phyloP scores from a whole-genome alignment of 2,113 vertebrate genomes.

The Bostrychus sinensis region DNA sequence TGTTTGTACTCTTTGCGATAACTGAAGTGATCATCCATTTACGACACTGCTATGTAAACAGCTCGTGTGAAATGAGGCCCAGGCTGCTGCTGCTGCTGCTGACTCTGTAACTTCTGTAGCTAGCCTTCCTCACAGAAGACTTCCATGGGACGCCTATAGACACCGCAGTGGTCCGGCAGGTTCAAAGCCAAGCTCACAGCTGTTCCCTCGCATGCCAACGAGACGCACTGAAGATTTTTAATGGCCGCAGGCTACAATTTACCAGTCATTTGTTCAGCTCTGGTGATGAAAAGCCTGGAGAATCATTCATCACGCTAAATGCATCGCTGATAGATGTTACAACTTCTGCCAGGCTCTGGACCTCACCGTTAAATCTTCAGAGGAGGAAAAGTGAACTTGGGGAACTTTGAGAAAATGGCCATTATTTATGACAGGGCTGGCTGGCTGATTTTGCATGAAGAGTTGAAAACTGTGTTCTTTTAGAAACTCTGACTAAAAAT shows the following conservation, averaged over 20 bases:
- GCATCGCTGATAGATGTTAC: conserved; percentile 1
- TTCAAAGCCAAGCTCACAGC: conserved; percentile 43
- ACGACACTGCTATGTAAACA: too few species aligned
- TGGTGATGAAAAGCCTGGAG: conserved; percentile 16
- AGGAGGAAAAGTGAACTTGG: background rate
- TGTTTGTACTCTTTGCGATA: too few species aligned
- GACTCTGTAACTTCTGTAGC: conserved; percentile 36
- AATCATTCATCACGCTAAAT: conserved; percentile 18
- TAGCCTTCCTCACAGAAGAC: conserved; percentile 11
- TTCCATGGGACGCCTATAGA: conserved; percentile 49
- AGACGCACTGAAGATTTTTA: background rate
- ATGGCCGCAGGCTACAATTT: background rate
- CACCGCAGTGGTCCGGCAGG: conserved; percentile 31
- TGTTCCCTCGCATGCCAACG: conserved; percentile 8
- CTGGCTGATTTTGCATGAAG: background rate
- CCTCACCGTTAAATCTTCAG: background rate
- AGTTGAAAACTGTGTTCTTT: background rate
- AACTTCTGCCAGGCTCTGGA: background rate
- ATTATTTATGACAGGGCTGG: background rate
- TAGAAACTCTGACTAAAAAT: too few species aligned
- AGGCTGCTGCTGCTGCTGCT: conserved; percentile 28
- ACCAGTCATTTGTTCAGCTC: background rate
- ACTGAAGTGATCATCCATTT: too few species aligned
- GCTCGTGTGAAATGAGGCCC: conserved; percentile 53
- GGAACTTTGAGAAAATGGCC: background rate